These are phyloP conservation scores for Villa cingulata DNA, from an alignment of 2,888 invertebrate species.

Conservation along the genomic window DNA sequence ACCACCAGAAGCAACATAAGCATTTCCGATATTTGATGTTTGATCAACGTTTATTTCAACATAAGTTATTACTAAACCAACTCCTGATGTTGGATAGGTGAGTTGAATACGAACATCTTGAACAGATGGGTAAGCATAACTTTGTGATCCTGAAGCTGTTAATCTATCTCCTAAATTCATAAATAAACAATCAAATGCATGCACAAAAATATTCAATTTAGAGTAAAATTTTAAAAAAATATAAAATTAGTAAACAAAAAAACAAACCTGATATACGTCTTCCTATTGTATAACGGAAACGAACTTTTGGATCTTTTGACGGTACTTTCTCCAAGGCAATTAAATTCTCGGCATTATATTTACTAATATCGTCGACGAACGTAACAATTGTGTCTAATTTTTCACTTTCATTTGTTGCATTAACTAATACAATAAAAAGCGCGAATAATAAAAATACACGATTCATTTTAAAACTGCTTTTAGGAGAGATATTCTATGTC, in stretches of 20 bases:
- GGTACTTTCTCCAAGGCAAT: no score
- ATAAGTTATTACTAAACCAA: constrained; percentile 24
- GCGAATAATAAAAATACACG: no score
- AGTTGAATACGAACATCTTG: constrained; percentile 27
- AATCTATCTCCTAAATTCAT: constrained; percentile 24
- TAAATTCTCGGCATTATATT: no score
- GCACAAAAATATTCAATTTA: no score
- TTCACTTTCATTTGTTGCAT: no score
- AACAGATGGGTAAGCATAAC: constrained; percentile 18
- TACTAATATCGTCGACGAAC: no score
- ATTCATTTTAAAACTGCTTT: no score
- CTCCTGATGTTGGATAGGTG: constrained; percentile 25
- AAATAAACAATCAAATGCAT: no score
- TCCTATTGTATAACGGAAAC: constrained; percentile 1
- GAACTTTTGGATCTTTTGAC: not conserved
- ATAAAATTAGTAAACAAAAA: not conserved
- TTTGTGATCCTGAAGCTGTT: constrained; percentile 25
- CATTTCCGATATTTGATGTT: constrained; percentile 25
- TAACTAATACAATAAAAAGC: no score
- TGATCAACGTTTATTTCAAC: constrained; percentile 27
- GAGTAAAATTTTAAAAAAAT: not conserved
- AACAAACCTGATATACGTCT: not conserved
- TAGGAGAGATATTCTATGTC: no score
- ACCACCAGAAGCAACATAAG: constrained; percentile 30
- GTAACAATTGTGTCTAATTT: no score